Percentiles rank a stretch among this genome's conserved stretches.
Conservation (phyloP, 2,113 vertebrate genomes). For the Scatophagus argus region DNA sequence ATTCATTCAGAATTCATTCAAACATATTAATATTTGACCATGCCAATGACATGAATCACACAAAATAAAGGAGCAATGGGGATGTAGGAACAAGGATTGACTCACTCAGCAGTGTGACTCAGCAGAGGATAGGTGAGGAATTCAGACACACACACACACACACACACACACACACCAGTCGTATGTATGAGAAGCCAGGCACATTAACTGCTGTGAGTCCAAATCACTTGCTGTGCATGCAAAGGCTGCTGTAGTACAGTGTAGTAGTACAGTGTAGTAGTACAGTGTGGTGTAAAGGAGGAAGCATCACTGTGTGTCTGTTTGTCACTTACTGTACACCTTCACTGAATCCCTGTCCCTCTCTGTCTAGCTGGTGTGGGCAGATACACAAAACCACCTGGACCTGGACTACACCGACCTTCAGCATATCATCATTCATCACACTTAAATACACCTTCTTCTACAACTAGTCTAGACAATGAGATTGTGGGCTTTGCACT, state of each 20-base stretch:
- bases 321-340: background rate
- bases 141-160: background rate
- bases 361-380: no score
- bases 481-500: no score
- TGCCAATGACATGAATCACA: slow-evolving; percentile 27
- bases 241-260: slow-evolving; percentile 38
- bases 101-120: background rate
- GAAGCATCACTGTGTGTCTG: background rate
- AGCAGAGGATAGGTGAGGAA: background rate
- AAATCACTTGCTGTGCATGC: slow-evolving; percentile 46
- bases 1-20: slow-evolving; percentile 33
- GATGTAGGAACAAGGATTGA: slow-evolving; percentile 2
- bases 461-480: no score
- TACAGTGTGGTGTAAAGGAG: slow-evolving; percentile 7
- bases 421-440: no score
- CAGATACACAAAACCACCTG: no score
- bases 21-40: slow-evolving; percentile 12
- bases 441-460: no score
- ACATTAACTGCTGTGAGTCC: background rate
- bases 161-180: background rate
- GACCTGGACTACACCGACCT: no score
- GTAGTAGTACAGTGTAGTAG: slow-evolving; percentile 20
- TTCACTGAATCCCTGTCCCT: no score
- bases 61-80: slow-evolving; percentile 1
- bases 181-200: background rate